These are phyloP conservation scores for Coryphaenoides rupestris DNA, from an alignment of 2,113 vertebrate genomes.

Conservation along the genomic window DNA sequence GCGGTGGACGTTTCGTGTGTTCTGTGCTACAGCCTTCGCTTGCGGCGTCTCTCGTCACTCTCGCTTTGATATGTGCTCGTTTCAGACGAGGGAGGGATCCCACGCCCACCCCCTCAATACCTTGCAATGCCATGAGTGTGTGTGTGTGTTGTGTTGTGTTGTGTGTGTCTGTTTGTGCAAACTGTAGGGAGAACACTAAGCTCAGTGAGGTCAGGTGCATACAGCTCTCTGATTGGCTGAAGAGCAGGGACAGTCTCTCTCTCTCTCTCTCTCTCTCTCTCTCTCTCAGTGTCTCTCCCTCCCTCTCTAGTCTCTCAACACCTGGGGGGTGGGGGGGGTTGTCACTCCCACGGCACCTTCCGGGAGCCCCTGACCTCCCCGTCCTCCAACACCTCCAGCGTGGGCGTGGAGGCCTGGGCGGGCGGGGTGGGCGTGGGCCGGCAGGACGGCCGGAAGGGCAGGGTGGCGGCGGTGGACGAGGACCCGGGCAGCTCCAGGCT, in stretches of 20 bases:
- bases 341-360: conserved; percentile 65
- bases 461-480: conserved; percentile 49
- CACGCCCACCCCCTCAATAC: conserved; percentile 9
- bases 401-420: conserved; percentile 33
- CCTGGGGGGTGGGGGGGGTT: neutral
- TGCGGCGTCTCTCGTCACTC: neutral
- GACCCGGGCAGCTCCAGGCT: conserved; percentile 59
- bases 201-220: conserved; percentile 30
- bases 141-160: conserved; percentile 25
- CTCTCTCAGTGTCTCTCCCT: conserved; percentile 28
- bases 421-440: conserved; percentile 37
- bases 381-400: conserved; percentile 50
- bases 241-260: conserved; percentile 12
- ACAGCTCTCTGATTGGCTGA: conserved; percentile 12
- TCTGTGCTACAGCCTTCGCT: neutral
- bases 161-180: conserved; percentile 41
- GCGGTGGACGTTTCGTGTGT: too few species aligned
- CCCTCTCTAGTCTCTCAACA: conserved; percentile 7
- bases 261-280: conserved; percentile 18
- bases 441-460: conserved; percentile 52
- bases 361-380: conserved; percentile 35
- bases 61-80: conserved; percentile 17
- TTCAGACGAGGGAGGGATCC: neutral
- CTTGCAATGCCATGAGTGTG: conserved; percentile 34
- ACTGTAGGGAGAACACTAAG: conserved; percentile 14